Percentiles rank a stretch among this genome's conserved stretches.
phyloP scores from a whole-genome alignment of 2,888 invertebrate species.

The Tricholauxania praeusta region DNA sequence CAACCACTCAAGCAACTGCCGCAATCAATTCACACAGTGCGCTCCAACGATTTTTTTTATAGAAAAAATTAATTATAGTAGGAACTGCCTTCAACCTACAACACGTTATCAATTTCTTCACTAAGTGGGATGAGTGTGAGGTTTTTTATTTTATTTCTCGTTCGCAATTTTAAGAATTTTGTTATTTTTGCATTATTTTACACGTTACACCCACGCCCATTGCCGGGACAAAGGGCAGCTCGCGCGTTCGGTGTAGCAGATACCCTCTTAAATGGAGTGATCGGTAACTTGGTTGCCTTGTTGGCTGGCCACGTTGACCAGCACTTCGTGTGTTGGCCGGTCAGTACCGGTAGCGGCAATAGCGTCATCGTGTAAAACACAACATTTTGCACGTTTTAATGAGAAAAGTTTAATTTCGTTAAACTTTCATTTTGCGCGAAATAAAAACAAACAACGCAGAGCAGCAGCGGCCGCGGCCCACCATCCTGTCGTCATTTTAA shows the following conservation, averaged over 20 bases:
- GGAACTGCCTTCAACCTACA: too few relatives aligned
- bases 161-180: slow-evolving; percentile 5
- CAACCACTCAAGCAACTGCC: too few relatives aligned
- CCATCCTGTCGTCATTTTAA: slow-evolving; percentile 41
- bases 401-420: slow-evolving; percentile 66
- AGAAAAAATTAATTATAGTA: too few relatives aligned
- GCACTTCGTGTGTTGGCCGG: too few relatives aligned
- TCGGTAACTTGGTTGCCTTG: neutral
- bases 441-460: slow-evolving; percentile 41
- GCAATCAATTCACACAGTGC: too few relatives aligned
- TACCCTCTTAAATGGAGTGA: too few relatives aligned
- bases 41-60: too few relatives aligned
- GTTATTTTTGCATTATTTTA: neutral
- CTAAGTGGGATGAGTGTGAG: too few relatives aligned
- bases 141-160: neutral
- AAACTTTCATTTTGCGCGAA: slow-evolving; percentile 60
- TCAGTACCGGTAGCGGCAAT: too few relatives aligned
- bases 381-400: slow-evolving; percentile 62
- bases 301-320: slow-evolving; percentile 7
- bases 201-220: slow-evolving; percentile 6
- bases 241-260: too few relatives aligned
- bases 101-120: too few relatives aligned
- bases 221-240: neutral
- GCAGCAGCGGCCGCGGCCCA: neutral
- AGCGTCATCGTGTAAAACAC: slow-evolving; percentile 46